phyloP scores from a whole-genome alignment of 2,113 vertebrate genomes.

The Aramus guarauna region DNA sequence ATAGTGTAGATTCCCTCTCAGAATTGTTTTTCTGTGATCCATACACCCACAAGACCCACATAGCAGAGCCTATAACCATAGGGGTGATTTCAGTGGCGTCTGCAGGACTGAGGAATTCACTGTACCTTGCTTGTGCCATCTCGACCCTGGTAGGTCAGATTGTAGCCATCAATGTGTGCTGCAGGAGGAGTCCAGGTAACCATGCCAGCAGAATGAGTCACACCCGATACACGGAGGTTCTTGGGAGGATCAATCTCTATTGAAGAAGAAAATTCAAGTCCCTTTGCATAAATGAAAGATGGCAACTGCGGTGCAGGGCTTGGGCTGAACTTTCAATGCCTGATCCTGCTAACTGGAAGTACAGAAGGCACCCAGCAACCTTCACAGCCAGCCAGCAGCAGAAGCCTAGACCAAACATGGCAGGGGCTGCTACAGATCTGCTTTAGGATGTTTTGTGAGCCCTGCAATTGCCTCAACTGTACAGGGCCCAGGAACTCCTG shows the following conservation, averaged over 20 bases:
- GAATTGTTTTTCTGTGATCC: neutral
- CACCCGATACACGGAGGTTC: conserved; percentile 73
- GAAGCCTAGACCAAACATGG: neutral
- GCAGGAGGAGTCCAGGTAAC: conserved; percentile 82
- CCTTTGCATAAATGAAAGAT: neutral
- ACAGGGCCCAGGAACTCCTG: neutral
- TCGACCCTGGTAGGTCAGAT: conserved; percentile 76
- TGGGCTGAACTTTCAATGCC: neutral
- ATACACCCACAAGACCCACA: neutral
- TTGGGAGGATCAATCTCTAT: conserved; percentile 85
- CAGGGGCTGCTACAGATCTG: neutral
- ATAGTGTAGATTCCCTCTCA: neutral
- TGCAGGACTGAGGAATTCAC: neutral
- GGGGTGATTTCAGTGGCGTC: neutral
- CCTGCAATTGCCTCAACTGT: neutral
- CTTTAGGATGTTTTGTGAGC: neutral
- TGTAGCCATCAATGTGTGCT: conserved; percentile 83
- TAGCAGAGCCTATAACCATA: neutral
- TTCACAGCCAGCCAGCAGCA: neutral
- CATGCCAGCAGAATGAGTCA: conserved; percentile 67
- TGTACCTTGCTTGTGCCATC: conserved; percentile 78
- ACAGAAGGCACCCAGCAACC: neutral
- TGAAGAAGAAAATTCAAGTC: neutral
- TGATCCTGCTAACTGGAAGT: neutral
- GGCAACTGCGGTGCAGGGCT: neutral